Evolutionary conservation across 2,888 invertebrate species (phyloP), one percentile per base, ranked within the genome.

Genomic region (Leucozona laternaria): DNA sequence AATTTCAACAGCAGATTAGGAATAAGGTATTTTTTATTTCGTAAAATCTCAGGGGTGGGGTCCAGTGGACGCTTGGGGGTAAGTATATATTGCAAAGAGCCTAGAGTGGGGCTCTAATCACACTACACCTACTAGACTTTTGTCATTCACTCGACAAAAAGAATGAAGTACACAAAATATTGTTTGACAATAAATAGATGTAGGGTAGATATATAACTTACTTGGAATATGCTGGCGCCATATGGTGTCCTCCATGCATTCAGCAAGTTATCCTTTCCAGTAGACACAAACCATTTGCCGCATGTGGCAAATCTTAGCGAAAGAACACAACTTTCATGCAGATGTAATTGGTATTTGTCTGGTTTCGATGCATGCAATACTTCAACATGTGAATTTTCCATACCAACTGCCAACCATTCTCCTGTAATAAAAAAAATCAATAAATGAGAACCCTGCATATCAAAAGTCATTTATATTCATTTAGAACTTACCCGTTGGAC

Each of bases 231-330:
- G 91, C 97, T 98, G 89, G 98, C 98, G 88, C 99, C 99, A 92
- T 99, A 98, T 0, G 99, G 99, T 90, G 99, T 98, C 91, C 98
- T 95, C 98, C 99, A 99, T 48, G 98, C 98, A 93, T 99, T 98
- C 75, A 99, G 94, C 91, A 98, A 94, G 93, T 99, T 99, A 93
- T 99, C 99, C 94, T 99, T 99, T 89, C 98, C 98, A n/a, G 98
- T 99, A 88, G 97, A 98, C 89, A 98, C 98, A 93, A 99, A 99
- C 98, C 99, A 99, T 93, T 99, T 99, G 90, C 99, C 99, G 91
- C 97, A 96, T 70, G 97, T 96, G 64, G 99, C 98, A 93, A 99
- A 99, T 92, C 97, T 96, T 88, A 99, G 94, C 88, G 98, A 98
- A 80, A 99, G 94, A 50, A 99, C 99, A 93, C 99, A 99, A 89